Base-by-base conservation (phyloP, 2,113 vertebrate species). In the Columbina picui region DNA sequence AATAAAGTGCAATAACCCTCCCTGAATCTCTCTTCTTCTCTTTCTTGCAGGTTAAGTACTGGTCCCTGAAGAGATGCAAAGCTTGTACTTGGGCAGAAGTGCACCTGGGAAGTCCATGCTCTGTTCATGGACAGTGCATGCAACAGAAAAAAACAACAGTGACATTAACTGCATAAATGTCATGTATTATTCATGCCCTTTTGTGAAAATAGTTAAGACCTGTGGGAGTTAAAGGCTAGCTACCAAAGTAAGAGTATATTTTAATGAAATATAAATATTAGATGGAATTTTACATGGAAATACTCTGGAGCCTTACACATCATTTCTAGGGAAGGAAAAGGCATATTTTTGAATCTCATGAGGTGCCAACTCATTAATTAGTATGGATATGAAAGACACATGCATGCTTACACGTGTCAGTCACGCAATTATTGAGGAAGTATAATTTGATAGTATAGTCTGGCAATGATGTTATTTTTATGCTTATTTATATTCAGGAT, bases 331-430 rank as follows among this genome's bases (percentile, higher is more conserved):
- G 92, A 86, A 90, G 25, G 43, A 90, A 89, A 94, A 88, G 7
- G 32, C 25, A 3, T 56, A 86, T 88, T 93, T 95, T 64, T 56
- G 4, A 95, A 60, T 84, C 88, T 89, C 83, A 57, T 53, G 93
- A 88, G 93, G n/a, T 90, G 43, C 69, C 64, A 96, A 59, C 39
- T 93, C 85, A 93, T 90, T 96, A 96, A 96, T 96, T 94, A 93
- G 80, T 22, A 71, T 7, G 53, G 73, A 90, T 96, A 75, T 88
- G 80, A 84, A 92, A 81, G 83, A 71, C 71, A 84, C 29, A 87
- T 61, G 73, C 32, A 89, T 57, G 68, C 92, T 89, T 65, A 92
- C 78, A 74, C 70, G 34, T 7, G 0, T 96, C 82, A 95, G 79
- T 77, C 82, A 92, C 81, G 85, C 68, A 96, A 78, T 96, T 94